Conservation (phyloP, 2,113 vertebrate species). For the Salminus brasiliensis region DNA sequence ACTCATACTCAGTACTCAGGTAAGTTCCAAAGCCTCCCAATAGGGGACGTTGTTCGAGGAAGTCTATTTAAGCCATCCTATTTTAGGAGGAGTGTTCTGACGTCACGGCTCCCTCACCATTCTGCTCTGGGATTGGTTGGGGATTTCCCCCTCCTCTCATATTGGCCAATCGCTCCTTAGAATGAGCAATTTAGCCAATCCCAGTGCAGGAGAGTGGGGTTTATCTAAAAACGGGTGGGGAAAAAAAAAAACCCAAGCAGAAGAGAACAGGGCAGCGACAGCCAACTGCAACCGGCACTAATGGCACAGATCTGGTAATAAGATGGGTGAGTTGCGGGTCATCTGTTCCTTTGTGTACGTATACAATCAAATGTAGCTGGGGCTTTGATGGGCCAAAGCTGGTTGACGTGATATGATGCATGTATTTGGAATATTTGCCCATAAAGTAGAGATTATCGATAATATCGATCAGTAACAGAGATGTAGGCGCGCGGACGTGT, state of each 20-base stretch:
- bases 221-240: background rate
- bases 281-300: background rate
- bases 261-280: background rate
- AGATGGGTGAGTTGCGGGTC: constrained; percentile 46
- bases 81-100: background rate
- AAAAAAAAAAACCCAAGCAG: background rate
- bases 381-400: background rate
- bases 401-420: background rate
- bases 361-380: background rate
- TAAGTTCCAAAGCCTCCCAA: too few species aligned
- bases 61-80: too few species aligned
- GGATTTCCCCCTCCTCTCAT: background rate
- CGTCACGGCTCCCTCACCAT: background rate
- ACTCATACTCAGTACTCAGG: too few species aligned
- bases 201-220: background rate
- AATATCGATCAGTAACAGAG: too few species aligned
- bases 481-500: background rate
- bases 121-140: background rate
- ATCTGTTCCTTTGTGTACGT: background rate
- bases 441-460: background rate
- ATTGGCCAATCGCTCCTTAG: background rate
- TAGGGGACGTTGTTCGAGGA: too few species aligned
- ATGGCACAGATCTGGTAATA: constrained; percentile 42
- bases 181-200: background rate
- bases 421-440: background rate